These are phyloP conservation scores for Chironex yamaguchii DNA, from an alignment of 30 jellyfish, hydroid and myxozoan genomes.

Conservation along the genomic window DNA sequence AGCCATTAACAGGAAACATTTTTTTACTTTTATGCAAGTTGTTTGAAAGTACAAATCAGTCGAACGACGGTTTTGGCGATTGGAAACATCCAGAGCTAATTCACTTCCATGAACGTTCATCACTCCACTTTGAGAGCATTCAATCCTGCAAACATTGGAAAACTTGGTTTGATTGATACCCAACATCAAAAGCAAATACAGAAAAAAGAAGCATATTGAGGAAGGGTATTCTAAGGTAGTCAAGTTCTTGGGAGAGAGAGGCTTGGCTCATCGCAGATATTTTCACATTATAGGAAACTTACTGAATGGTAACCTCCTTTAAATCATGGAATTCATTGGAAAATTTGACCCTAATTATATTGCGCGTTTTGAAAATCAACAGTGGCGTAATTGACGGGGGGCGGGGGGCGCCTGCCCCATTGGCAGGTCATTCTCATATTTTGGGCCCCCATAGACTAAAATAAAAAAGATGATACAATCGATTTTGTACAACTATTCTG, in stretches of 20 bases:
- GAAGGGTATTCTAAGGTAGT: slow-evolving; percentile 49
- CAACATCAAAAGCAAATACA: slow-evolving; percentile 24
- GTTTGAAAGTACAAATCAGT: slow-evolving; percentile 38
- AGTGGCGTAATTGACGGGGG: slow-evolving; percentile 22
- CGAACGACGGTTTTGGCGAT: slow-evolving; percentile 58
- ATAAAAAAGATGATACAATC: too few species aligned
- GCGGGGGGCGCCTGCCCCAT: too few species aligned
- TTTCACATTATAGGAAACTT: slow-evolving; percentile 46
- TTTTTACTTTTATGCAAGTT: slow-evolving; percentile 59
- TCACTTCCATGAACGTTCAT: slow-evolving; percentile 38
- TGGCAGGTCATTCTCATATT: too few species aligned
- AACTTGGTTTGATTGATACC: slow-evolving; percentile 42
- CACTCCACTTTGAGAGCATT: slow-evolving; percentile 34
- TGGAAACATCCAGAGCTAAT: slow-evolving; percentile 58
- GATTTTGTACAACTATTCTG: too few species aligned
- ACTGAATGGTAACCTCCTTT: slow-evolving; percentile 62
- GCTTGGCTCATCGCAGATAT: slow-evolving; percentile 71
- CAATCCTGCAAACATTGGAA: slow-evolving; percentile 38
- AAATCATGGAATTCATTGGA: slow-evolving; percentile 47
- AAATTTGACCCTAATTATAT: slow-evolving; percentile 66
- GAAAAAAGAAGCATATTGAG: slow-evolving; percentile 50
- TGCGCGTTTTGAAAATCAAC: slow-evolving; percentile 49
- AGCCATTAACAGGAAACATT: slow-evolving; percentile 66
- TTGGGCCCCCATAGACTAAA: too few species aligned
- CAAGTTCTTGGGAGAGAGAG: slow-evolving; percentile 56